phyloP scores from a whole-genome alignment of 2,797 vertebrate genomes.

The Parauchenoglanis ngamensis region DNA sequence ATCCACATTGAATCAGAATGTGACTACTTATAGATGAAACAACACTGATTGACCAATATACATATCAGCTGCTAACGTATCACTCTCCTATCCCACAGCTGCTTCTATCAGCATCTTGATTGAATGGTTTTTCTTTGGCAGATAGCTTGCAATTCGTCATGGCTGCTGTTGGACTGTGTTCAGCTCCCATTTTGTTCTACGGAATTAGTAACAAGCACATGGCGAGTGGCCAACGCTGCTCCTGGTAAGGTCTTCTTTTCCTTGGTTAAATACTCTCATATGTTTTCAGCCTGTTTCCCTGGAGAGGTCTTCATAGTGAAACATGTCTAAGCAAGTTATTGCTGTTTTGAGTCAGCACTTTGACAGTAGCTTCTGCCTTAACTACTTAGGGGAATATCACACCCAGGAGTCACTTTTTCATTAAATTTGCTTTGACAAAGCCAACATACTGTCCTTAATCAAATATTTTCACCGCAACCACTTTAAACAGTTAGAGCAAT shows the following conservation, averaged over 20 bases:
- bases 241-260: conserved; percentile 32
- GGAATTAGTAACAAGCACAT: conserved; percentile 37
- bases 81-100: conserved; percentile 29
- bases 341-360: conserved; percentile 42
- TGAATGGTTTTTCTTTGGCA: conserved; percentile 32
- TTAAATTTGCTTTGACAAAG: conserved; percentile 41
- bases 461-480: conserved; percentile 13
- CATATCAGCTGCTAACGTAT: conserved; percentile 41
- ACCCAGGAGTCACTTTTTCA: conserved; percentile 30
- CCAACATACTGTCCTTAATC: conserved; percentile 30
- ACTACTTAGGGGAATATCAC: conserved; percentile 26
- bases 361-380: conserved; percentile 39
- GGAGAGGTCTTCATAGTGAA: conserved; percentile 34
- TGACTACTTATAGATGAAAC: conserved; percentile 48
- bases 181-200: conserved; percentile 39
- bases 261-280: conserved; percentile 37
- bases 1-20: conserved; percentile 11
- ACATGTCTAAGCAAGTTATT: conserved; percentile 45
- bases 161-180: conserved; percentile 14
- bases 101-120: conserved; percentile 34
- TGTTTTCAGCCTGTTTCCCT: conserved; percentile 25
- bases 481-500: neutral
- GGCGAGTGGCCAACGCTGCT: conserved; percentile 30
- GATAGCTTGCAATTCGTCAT: conserved; percentile 31
- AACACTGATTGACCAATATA: conserved; percentile 51